Evolutionary conservation across 2,113 vertebrate species (phyloP), one percentile per base, ranked within the genome.

Genomic region (Numenius arquata): DNA sequence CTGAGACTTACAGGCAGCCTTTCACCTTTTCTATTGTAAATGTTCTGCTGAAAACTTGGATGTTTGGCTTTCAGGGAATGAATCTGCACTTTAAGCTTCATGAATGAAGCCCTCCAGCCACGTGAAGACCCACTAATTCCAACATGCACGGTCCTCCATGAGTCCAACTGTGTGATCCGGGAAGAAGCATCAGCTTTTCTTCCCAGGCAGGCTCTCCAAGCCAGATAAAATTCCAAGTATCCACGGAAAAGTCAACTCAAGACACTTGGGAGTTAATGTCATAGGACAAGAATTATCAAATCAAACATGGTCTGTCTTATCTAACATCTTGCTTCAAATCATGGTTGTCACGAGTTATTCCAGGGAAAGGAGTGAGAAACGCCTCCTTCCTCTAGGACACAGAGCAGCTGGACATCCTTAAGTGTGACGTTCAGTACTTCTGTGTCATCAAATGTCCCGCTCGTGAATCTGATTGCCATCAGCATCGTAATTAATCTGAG

Each of bases 401-500:
- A 4, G 38, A 56, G 70, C 61, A 34, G 40, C 18, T 36, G 43
- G 62, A 34, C 53, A 30, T 22, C 76, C 89, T 41, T 4, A 66
- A 73, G 8, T 3, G 0, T 2, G 36, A 41, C 7, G 1, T n/a
- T 41, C 9, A 30, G 10, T 5, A 4, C 16, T 71, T 53, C 7
- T 3, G 19, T 45, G 19, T 16, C 88, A 40, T 26, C 29, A 1
- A 32, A 22, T 34, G 8, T 27, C 36, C 26, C 0, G 1, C 61
- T 43, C 17, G 0, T 1, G 12, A 20, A 40, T 10, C 80, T 40
- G 4, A 5, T 5, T 5, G 34, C 72, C 70, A 9, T 15, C 59
- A 53, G 36, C 76, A 3, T 61, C 15, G 0, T 2, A 6, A 20
- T 15, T 29, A 21, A 62, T 4, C 26, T 1, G 0, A 52, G 67